Evolutionary conservation across 2,888 invertebrate species (phyloP), one percentile per base, ranked within the genome.

Genomic region (Cryptophagus acutangulus): DNA sequence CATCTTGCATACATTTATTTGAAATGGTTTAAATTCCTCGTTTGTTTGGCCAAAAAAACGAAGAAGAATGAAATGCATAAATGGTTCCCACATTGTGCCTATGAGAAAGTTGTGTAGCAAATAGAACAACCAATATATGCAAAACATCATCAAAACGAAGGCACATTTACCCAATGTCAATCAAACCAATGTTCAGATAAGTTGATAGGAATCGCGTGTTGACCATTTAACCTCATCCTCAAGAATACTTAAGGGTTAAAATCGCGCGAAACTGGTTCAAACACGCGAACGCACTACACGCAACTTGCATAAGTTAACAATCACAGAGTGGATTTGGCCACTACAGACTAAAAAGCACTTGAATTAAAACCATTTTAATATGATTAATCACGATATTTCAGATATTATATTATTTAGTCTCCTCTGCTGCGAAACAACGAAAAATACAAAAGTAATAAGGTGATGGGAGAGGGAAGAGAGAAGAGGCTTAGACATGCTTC

Each of bases 201-300:
- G 57, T 55, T 58, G 63, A 66, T 65, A 60, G 49, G 45, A 55
- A 64, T 65, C 64, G 66, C 66, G 64, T 66, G 66, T 59, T 59
- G 55, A 49, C 55, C 54, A 49, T 58, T 61, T 55, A 53, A 55
- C 57, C 60, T 54, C 52, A 54, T 48, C 52, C 48, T 50, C 45
- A 49, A 49, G 47, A 40, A 41, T 48, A 43, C 59, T 54, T 62
- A 64, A 59, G 61, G 63, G 51, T 48, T 49, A 58, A 43, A 65
- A 52, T 67, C 59, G 62, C 54, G 51, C 51, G 50, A 48, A 55
- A 46, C 41, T 29, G 36, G 36, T 46, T 42, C 46, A 44, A 50
- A 50, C 66, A 66, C 65, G 67, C 67, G 50, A 65, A 65, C 62
- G 63, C 65, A 63, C 52, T 52, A 45, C 67, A 67, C 66, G 66